Evolutionary conservation across 2,113 vertebrate species (phyloP).

Genomic region (Rhinoptilus africanus): DNA sequence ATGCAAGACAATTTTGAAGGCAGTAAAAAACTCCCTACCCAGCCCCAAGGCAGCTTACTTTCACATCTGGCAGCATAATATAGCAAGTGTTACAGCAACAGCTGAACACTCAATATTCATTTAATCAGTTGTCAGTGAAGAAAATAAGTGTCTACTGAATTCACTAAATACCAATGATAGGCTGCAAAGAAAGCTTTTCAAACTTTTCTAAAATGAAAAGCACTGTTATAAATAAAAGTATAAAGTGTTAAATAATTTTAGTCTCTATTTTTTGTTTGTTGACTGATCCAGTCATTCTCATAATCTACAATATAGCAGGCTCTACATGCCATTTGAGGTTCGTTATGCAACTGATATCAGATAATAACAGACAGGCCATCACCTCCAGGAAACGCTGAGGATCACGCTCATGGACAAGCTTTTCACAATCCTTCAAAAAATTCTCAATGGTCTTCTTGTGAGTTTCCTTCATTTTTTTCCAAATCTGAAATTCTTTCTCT

Average conservation of each 20-base stretch:
- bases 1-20: background rate
- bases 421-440: conserved; percentile 69
- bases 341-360: background rate
- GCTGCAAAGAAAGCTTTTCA: background rate
- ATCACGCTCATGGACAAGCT: conserved; percentile 68
- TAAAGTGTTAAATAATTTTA: background rate
- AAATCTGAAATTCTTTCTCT: conserved; percentile 56
- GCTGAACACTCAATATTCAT: background rate
- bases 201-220: background rate
- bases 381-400: conserved; percentile 71
- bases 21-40: background rate
- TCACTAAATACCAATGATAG: background rate
- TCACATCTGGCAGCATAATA: background rate
- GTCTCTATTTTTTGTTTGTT: background rate
- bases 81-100: background rate
- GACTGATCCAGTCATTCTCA: background rate
- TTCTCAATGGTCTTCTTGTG: conserved; percentile 63
- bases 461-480: conserved; percentile 65
- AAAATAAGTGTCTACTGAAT: background rate
- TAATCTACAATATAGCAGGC: background rate
- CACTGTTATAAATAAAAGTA: background rate
- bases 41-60: background rate
- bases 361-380: background rate
- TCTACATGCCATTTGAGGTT: background rate
- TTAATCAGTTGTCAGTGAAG: background rate